phyloP scores from a whole-genome alignment of 2,113 vertebrate species.

The Hypomesus transpacificus region DNA sequence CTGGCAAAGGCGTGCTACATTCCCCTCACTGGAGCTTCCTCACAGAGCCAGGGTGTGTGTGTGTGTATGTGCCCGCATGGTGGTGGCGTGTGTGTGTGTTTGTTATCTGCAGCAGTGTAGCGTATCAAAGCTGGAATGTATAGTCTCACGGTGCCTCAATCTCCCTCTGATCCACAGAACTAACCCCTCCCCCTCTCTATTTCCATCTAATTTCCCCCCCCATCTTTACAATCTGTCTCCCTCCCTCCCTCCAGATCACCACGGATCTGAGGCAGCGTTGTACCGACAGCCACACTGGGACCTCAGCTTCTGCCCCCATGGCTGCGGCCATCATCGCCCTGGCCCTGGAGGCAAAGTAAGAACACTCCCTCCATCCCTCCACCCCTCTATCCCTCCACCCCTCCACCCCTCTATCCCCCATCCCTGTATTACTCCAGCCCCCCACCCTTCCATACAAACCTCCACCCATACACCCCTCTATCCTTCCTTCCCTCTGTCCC shows the following conservation, averaged over 20 bases:
- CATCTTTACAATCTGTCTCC: conserved; percentile 12
- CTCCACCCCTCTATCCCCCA: too few species aligned
- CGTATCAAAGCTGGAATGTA: conserved; percentile 49
- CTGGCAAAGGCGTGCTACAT: conserved; percentile 46
- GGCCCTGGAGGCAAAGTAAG: conserved; percentile 99
- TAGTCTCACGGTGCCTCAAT: conserved; percentile 49
- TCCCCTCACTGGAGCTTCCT: conserved; percentile 13
- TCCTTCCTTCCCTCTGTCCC: neutral
- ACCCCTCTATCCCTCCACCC: neutral
- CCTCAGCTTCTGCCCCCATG: conserved; percentile 97
- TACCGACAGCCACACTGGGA: conserved; percentile 98
- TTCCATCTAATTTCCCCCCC: conserved; percentile 6
- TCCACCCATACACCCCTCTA: neutral
- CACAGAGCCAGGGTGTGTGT: conserved; percentile 4
- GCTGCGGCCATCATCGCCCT: conserved; percentile 97
- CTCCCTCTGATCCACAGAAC: conserved; percentile 39
- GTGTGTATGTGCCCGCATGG: neutral
- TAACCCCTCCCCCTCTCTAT: conserved; percentile 15
- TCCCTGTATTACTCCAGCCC: conserved; percentile 50
- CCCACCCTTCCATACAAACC: conserved; percentile 47
- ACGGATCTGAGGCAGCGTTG: conserved; percentile 97
- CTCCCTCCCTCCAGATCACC: conserved; percentile 83
- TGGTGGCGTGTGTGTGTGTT: neutral
- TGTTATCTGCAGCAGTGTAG: conserved; percentile 3
- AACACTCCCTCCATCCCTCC: neutral